Base-by-base conservation (phyloP, 2,888 invertebrate species). In the Pammene aurita region DNA sequence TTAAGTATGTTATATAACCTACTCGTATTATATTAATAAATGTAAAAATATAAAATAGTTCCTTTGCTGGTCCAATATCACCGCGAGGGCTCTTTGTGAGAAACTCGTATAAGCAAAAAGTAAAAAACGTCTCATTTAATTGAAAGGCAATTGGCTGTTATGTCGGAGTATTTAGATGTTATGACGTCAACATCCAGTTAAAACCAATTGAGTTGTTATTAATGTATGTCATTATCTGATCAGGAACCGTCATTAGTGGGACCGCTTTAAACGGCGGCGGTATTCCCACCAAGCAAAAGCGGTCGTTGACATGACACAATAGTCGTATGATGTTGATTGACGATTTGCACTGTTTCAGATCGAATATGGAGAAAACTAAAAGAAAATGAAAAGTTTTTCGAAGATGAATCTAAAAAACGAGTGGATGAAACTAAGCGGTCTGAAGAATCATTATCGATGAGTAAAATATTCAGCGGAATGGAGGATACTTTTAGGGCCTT, bases 401-500 rank as follows among this genome's bases (percentile, higher is more conserved):
- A 80, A 11, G 79, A 81, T 26, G 87, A 87, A 73, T 78, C 82
- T 2, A 78, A 75, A 70, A 85, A 85, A 75, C 79, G 79, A 73
- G 85, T 86, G 5, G 78, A 84, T 16, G 87, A 88, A 77, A 73
- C 80, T n/a, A 81, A 80, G 68, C 75, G 87, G 64, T 73, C 73
- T 0, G 85, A 77, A 0, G 79, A 77, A 42, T 74, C 82, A 6
- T 83, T 83, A 75, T 79, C 76, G 11, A 79, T 87, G 63, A 80
- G 77, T 68, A 75, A 79, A 2, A 84, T 85, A 64, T 86, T 87
- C 56, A 81, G 84, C 0, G 79, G 82, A 9, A 70, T 85, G 42
- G 87, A 85, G 70, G 77, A 74, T 6, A 79, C 78, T 14, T 87
- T 88, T 65, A 86, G 84, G 70, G 81, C 80, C 44, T 74, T 88